phyloP scores from a whole-genome alignment of 1,140 invertebrate genomes.

The Anadara kagoshimensis region DNA sequence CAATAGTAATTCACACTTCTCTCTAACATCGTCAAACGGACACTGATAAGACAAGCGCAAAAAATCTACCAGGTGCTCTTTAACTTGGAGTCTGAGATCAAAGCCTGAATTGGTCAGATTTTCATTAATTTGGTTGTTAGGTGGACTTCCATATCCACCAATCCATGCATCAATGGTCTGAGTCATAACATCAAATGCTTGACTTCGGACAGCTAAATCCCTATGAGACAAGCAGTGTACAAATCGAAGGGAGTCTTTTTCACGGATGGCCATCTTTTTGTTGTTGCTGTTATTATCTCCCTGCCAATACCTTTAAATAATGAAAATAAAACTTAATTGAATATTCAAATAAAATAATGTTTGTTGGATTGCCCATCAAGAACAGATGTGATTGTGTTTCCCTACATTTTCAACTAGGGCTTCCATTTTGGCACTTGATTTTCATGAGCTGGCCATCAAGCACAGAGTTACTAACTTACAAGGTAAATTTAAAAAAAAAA shows the following conservation, averaged over 20 bases:
- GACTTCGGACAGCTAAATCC: conserved; percentile 46
- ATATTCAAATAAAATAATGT: too few species aligned
- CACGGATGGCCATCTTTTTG: conserved; percentile 30
- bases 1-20: too few species aligned
- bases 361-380: too few species aligned
- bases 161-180: conserved; percentile 59
- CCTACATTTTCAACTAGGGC: too few species aligned
- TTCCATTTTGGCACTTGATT: too few species aligned
- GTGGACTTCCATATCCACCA: conserved; percentile 63
- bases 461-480: too few species aligned
- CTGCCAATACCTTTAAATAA: not conserved
- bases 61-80: conserved; percentile 59
- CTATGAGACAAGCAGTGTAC: conserved; percentile 54
- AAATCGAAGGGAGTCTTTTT: conserved; percentile 59
- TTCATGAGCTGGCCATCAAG: too few species aligned
- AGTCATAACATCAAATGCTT: conserved; percentile 50
- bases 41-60: conserved; percentile 57
- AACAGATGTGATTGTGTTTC: too few species aligned
- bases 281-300: conserved; percentile 4
- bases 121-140: conserved; percentile 12
- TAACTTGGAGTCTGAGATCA: conserved; percentile 42
- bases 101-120: conserved; percentile 31
- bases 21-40: conserved; percentile 65
- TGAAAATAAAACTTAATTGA: not conserved
- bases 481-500: too few species aligned